Conservation (phyloP, 2,888 invertebrate genomes). For the Eucera pruinosa region DNA sequence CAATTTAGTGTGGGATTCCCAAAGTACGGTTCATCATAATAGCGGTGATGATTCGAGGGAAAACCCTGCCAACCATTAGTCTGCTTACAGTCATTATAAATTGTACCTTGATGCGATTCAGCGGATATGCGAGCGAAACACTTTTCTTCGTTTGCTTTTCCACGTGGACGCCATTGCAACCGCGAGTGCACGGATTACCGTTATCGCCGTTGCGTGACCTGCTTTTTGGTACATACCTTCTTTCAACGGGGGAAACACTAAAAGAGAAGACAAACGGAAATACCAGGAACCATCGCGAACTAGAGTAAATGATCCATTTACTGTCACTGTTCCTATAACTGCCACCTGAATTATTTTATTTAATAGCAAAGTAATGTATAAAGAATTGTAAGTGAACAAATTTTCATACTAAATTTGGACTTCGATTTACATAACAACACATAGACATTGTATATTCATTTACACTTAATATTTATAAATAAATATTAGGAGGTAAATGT, state of each 20-base stretch:
- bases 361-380: too few species aligned
- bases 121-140: conserved; percentile 9
- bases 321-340: too few species aligned
- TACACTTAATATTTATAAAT: too few species aligned
- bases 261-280: conserved; percentile 54
- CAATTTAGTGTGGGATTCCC: conserved; percentile 26
- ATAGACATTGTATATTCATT: too few species aligned
- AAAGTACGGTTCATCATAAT: conserved; percentile 13
- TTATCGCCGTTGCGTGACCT: conserved; percentile 77
- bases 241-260: conserved; percentile 25
- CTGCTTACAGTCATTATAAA: conserved; percentile 30
- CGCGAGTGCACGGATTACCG: conserved; percentile 70
- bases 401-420: too few species aligned
- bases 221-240: conserved; percentile 69
- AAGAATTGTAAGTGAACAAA: too few species aligned
- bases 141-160: conserved; percentile 66
- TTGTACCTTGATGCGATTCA: conserved; percentile 8
- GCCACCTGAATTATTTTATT: too few species aligned
- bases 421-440: too few species aligned
- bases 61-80: conserved; percentile 34
- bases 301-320: too few species aligned
- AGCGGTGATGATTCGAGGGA: conserved; percentile 44
- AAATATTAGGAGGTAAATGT: too few species aligned
- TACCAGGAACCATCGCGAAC: conserved; percentile 2
- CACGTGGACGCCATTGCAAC: conserved; percentile 67